These are phyloP conservation scores for Anoplophora glabripennis DNA, from an alignment of 1,140 invertebrate genomes.

Conservation along the genomic window DNA sequence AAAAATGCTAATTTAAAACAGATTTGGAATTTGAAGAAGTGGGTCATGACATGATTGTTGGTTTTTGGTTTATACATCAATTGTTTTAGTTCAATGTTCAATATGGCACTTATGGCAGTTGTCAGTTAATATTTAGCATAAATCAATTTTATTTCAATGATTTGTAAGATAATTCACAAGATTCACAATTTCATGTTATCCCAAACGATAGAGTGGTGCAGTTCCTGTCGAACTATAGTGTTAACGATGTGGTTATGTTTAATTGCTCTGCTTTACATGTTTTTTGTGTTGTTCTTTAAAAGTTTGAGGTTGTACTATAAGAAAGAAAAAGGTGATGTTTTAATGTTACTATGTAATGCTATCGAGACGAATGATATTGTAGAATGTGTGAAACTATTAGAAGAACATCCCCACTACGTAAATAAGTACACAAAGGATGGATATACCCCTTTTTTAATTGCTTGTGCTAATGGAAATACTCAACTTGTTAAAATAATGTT, in stretches of 20 bases:
- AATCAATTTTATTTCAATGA: too few species aligned
- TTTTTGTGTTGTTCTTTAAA: conserved; percentile 1
- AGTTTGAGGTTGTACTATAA: background rate
- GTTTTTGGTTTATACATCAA: too few species aligned
- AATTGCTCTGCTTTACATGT: conserved; percentile 1
- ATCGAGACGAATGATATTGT: conserved; percentile 18
- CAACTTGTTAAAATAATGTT: conserved; percentile 40
- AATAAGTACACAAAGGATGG: conserved; percentile 25
- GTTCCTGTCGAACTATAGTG: background rate
- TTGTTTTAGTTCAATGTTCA: too few species aligned
- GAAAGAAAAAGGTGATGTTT: background rate
- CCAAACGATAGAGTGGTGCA: conserved; percentile 11
- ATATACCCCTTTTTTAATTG: conserved; percentile 34
- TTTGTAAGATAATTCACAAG: background rate
- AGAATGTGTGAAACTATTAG: conserved; percentile 12
- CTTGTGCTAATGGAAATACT: conserved; percentile 38
- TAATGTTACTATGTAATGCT: conserved; percentile 18
- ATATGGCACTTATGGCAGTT: too few species aligned
- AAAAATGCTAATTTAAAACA: too few species aligned
- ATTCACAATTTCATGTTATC: conserved; percentile 2
- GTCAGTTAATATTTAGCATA: too few species aligned
- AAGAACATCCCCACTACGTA: conserved; percentile 19
- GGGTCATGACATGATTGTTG: too few species aligned
- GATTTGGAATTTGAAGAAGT: too few species aligned
- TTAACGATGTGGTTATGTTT: conserved; percentile 16